phyloP scores from a whole-genome alignment of 2,888 invertebrate genomes.

The Bombylius discolor region DNA sequence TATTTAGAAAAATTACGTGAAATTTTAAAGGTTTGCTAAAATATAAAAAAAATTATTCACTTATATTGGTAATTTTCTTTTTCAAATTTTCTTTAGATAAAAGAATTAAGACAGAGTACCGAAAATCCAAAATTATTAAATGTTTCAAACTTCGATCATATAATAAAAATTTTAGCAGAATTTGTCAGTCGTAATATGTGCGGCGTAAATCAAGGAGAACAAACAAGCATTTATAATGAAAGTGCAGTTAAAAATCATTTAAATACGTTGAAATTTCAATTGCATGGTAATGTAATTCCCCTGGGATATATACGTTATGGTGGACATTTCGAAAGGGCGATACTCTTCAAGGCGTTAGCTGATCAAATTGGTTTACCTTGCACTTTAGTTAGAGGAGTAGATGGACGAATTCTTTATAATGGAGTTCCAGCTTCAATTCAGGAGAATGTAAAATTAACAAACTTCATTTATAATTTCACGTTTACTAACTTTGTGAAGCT shows the following conservation, averaged over 20 bases:
- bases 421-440: constrained; percentile 46
- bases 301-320: constrained; percentile 46
- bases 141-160: constrained; percentile 25
- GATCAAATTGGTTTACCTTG: constrained; percentile 50
- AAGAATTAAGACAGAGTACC: not conserved
- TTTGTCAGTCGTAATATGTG: constrained; percentile 43
- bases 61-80: not conserved
- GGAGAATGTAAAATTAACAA: not conserved
- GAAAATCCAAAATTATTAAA: constrained; percentile 20
- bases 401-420: constrained; percentile 45
- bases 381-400: constrained; percentile 42
- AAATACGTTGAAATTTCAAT: constrained; percentile 36
- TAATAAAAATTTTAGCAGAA: constrained; percentile 36
- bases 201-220: constrained; percentile 35
- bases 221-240: constrained; percentile 32
- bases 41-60: not conserved
- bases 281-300: constrained; percentile 41
- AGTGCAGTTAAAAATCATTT: constrained; percentile 39
- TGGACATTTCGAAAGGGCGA: constrained; percentile 46
- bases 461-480: not conserved
- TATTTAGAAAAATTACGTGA: constrained; percentile 9
- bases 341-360: constrained; percentile 52
- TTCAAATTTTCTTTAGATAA: not conserved
- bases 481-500: too few relatives aligned
- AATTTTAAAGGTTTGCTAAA: constrained; percentile 6